A percentile compares a stretch with the other conserved stretches of the same genome.
phyloP scores from a whole-genome alignment of 1,140 invertebrate genomes.

The Plodia interpunctella region DNA sequence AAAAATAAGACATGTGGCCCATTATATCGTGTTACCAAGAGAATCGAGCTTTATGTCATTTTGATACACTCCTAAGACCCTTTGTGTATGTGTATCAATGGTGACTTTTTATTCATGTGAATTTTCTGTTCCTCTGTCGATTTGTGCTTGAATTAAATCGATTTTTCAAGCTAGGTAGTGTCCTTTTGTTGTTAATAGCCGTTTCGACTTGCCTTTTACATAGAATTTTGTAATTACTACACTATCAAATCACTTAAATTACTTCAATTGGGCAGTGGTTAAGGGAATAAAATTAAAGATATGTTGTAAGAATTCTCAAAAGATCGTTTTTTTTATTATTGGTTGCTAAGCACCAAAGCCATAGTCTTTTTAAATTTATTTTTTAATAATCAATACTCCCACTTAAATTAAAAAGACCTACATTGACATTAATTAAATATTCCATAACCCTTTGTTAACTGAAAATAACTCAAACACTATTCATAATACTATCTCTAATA shows the following conservation, averaged over 20 bases:
- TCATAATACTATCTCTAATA: too few species aligned
- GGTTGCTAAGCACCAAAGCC: too few species aligned
- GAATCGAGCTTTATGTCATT: constrained; percentile 71
- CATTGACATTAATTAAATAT: too few species aligned
- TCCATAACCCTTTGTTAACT: too few species aligned
- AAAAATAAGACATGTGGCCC: constrained; percentile 54
- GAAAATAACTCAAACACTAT: too few species aligned
- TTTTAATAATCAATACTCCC: too few species aligned
- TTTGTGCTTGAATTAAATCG: constrained; percentile 63
- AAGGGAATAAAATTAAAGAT: too few species aligned
- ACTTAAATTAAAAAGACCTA: too few species aligned
- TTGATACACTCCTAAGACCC: constrained; percentile 65
- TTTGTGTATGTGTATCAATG: constrained; percentile 59
- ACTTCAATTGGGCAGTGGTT: too few species aligned
- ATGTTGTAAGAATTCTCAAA: too few species aligned
- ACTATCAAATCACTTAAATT: constrained; percentile 30
- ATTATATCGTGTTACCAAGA: constrained; percentile 58
- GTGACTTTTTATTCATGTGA: constrained; percentile 57
- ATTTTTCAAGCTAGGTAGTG: constrained; percentile 74
- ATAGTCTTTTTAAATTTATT: too few species aligned
- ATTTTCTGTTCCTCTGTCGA: constrained; percentile 45
- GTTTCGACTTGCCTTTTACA: constrained; percentile 34
- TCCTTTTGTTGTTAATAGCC: constrained; percentile 61
- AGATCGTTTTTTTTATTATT: too few species aligned
- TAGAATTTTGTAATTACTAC: constrained; percentile 45